Conservation (phyloP, 2,797 vertebrate species). For the Microcaecilia unicolor region DNA sequence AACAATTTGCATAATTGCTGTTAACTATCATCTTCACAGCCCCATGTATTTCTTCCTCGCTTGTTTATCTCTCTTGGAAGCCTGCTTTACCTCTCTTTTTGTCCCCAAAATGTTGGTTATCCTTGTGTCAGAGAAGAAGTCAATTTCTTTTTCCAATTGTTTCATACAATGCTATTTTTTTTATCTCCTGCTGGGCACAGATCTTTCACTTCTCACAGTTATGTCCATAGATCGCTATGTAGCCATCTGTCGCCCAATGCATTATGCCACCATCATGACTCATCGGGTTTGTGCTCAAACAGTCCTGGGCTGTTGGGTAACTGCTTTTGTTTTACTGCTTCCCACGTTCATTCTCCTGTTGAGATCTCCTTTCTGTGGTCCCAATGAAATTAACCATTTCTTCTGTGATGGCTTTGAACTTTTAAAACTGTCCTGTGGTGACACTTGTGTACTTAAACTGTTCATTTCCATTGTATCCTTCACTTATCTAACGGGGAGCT, state of each 20-base stretch:
- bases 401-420: slow-evolving; percentile 29
- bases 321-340: slow-evolving; percentile 6
- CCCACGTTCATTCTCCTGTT: no score
- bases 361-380: not conserved
- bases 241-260: slow-evolving; percentile 21
- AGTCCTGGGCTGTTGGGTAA: slow-evolving; percentile 10
- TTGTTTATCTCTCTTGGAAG: slow-evolving; percentile 28
- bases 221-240: slow-evolving; percentile 33
- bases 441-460: slow-evolving; percentile 16
- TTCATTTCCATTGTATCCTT: slow-evolving; percentile 8
- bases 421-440: slow-evolving; percentile 21
- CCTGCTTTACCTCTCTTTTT: slow-evolving; percentile 13
- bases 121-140: slow-evolving; percentile 10
- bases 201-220: slow-evolving; percentile 25
- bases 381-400: no score
- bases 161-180: slow-evolving; percentile 17
- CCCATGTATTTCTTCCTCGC: no score
- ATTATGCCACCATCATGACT: slow-evolving; percentile 23
- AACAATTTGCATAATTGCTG: slow-evolving; percentile 16
- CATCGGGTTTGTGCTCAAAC: slow-evolving; percentile 20
- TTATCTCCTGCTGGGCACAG: slow-evolving; percentile 23
- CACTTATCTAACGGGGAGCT: slow-evolving; percentile 21
- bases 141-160: slow-evolving; percentile 9
- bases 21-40: slow-evolving; percentile 16
- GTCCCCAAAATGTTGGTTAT: slow-evolving; percentile 24